phyloP scores from a whole-genome alignment of 2,113 vertebrate species.

The Rhizomys pruinosus region DNA sequence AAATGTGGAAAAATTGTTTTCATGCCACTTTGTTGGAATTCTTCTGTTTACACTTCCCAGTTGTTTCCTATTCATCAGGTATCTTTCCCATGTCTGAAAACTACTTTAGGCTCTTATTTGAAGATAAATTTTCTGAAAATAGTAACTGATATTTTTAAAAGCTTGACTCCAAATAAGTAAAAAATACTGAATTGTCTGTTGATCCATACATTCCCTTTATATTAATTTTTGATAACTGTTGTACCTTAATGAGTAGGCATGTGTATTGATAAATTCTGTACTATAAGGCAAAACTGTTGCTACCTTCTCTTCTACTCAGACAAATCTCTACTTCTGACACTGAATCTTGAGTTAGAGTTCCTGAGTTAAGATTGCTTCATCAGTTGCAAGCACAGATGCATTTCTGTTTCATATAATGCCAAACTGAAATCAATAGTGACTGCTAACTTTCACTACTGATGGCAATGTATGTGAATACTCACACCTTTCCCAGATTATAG shows the following conservation, averaged over 20 bases:
- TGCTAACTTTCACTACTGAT: background rate
- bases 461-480: background rate
- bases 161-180: background rate
- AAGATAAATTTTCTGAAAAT: background rate
- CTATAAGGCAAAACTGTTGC: background rate
- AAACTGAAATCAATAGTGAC: background rate
- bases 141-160: background rate
- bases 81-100: background rate
- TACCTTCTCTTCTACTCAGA: background rate
- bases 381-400: background rate
- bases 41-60: background rate
- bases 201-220: background rate
- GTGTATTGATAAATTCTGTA: background rate
- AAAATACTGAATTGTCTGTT: background rate
- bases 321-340: background rate
- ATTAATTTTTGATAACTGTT: too few species aligned
- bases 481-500: background rate
- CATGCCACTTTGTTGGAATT: background rate
- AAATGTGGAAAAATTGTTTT: background rate
- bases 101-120: background rate
- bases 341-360: background rate
- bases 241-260: background rate
- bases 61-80: background rate
- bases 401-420: background rate
- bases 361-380: background rate